A percentile compares a stretch with the other conserved stretches of the same genome.
phyloP scores from a whole-genome alignment of 2,888 invertebrate species.

The Mamestra brassicae region DNA sequence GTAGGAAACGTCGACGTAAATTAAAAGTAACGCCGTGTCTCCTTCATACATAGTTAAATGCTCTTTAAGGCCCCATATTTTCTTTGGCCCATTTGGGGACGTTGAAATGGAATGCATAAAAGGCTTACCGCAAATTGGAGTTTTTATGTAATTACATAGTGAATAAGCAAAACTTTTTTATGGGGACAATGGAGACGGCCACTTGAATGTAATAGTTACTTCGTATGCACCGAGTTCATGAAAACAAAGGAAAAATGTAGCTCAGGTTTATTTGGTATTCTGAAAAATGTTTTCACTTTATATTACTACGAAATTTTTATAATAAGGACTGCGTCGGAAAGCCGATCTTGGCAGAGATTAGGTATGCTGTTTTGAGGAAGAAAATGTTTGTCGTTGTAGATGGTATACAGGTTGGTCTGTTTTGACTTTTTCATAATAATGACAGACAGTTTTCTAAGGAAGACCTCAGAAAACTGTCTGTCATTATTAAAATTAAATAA shows the following conservation, averaged over 20 bases:
- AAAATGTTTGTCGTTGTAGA: slow-evolving; percentile 28
- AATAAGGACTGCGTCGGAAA: slow-evolving; percentile 50
- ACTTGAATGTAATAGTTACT: slow-evolving; percentile 64
- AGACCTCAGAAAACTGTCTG: too few species aligned
- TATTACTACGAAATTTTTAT: slow-evolving; percentile 49
- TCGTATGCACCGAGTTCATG: slow-evolving; percentile 59
- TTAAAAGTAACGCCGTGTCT: slow-evolving; percentile 89
- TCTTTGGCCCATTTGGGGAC: slow-evolving; percentile 83
- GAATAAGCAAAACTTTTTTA: slow-evolving; percentile 80
- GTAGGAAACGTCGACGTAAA: slow-evolving; percentile 84
- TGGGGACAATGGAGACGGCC: slow-evolving; percentile 68
- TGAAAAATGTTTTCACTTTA: slow-evolving; percentile 55
- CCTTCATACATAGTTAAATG: slow-evolving; percentile 89
- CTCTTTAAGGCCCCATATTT: slow-evolving; percentile 87
- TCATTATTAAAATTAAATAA: too few species aligned
- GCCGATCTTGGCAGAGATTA: slow-evolving; percentile 59
- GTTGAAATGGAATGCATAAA: slow-evolving; percentile 86
- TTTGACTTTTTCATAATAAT: slow-evolving; percentile 3
- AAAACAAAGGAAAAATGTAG: slow-evolving; percentile 58
- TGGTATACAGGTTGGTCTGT: neutral
- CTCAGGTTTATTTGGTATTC: slow-evolving; percentile 53
- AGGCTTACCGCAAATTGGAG: slow-evolving; percentile 84
- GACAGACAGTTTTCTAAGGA: neutral
- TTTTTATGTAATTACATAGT: slow-evolving; percentile 84
- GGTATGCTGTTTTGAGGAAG: slow-evolving; percentile 41